Evolutionary conservation across 2,113 vertebrate genomes (phyloP).

Genomic region (Syrmaticus mikado): DNA sequence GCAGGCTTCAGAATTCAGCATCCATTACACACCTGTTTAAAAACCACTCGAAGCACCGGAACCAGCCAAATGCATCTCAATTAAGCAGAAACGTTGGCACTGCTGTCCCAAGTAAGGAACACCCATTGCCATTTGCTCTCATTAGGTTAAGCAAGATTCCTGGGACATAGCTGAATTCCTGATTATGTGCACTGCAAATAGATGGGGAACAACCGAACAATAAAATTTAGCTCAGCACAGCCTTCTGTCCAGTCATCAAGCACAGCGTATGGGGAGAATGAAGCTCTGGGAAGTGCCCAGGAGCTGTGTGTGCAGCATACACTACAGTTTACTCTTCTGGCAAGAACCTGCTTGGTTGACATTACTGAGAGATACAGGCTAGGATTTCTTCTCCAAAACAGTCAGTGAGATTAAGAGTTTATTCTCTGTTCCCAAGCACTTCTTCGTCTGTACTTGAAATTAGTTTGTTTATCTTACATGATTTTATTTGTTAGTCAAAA

Average conservation of each 20-base stretch:
- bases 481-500: background rate
- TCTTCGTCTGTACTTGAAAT: background rate
- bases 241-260: conserved; percentile 60
- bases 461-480: background rate
- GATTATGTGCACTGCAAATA: conserved; percentile 57
- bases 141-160: conserved; percentile 66
- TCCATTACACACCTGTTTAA: conserved; percentile 69
- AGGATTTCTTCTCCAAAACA: background rate
- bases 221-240: conserved; percentile 44
- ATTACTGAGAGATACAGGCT: background rate
- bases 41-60: conserved; percentile 61
- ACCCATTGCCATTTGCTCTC: conserved; percentile 65
- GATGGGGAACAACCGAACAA: conserved; percentile 50
- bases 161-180: conserved; percentile 64
- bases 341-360: background rate
- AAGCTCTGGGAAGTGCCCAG: background rate
- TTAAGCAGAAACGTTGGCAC: conserved; percentile 55
- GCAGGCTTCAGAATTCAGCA: conserved; percentile 59
- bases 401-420: background rate
- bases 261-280: background rate
- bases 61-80: conserved; percentile 58
- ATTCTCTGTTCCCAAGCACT: background rate
- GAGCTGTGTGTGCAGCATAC: background rate
- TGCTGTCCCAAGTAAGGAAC: conserved; percentile 28
- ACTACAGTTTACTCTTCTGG: background rate